Conservation (phyloP, 2,113 vertebrate species). For the Centrocercus urophasianus region DNA sequence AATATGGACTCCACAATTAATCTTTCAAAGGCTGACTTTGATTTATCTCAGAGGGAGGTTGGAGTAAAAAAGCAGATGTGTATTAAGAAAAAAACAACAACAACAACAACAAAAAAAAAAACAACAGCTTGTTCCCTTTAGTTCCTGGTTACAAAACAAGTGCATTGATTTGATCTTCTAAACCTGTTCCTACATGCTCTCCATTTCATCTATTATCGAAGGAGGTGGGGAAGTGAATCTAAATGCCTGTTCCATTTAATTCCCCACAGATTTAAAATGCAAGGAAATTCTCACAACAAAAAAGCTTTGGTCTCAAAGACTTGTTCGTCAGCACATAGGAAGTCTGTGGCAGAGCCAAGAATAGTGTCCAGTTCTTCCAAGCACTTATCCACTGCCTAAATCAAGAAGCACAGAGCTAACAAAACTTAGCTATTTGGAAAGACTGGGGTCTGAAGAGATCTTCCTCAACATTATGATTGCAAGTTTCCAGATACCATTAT, state of each 20-base stretch:
- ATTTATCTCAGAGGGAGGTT: conserved; percentile 26
- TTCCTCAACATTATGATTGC: background rate
- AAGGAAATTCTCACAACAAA: conserved; percentile 47
- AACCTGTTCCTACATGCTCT: conserved; percentile 20
- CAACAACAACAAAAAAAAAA: background rate
- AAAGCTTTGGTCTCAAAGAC: background rate
- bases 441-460: background rate
- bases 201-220: background rate
- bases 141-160: conserved; percentile 51
- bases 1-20: conserved; percentile 21
- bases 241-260: background rate
- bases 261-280: conserved; percentile 46
- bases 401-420: background rate
- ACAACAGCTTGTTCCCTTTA: conserved; percentile 4
- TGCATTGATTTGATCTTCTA: conserved; percentile 53
- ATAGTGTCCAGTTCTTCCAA: background rate
- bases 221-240: conserved; percentile 3
- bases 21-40: conserved; percentile 48
- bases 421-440: background rate
- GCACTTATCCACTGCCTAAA: background rate
- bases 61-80: background rate
- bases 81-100: background rate
- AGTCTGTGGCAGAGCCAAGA: conserved; percentile 53
- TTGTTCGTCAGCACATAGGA: conserved; percentile 26
- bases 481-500: background rate